phyloP scores from a whole-genome alignment of 2,888 invertebrate species.

The Eupithecia centaureata region DNA sequence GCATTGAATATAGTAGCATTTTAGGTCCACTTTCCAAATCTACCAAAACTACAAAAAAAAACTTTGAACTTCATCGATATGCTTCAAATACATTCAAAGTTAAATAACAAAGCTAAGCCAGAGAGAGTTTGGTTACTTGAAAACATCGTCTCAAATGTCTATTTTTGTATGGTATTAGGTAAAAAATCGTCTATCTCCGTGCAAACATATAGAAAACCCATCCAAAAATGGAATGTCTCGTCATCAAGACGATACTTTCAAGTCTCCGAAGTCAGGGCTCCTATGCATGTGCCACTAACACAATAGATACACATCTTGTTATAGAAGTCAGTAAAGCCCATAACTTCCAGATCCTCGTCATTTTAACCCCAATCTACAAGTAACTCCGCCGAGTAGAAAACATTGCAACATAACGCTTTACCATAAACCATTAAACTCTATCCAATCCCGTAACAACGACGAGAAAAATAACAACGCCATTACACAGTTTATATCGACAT shows the following conservation, averaged over 20 bases:
- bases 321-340: neutral
- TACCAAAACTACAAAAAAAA: too few relatives aligned
- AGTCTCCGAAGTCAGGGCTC: neutral
- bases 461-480: constrained; percentile 67
- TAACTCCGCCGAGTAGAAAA: constrained; percentile 49
- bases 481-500: constrained; percentile 74
- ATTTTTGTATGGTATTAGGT: neutral
- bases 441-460: constrained; percentile 58
- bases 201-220: neutral
- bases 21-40: too few relatives aligned
- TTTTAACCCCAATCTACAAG: constrained; percentile 27
- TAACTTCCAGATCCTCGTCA: neutral
- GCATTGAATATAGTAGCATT: too few relatives aligned
- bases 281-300: neutral
- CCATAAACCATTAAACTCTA: constrained; percentile 61
- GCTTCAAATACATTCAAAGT: too few relatives aligned
- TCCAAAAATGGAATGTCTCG: neutral
- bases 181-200: neutral
- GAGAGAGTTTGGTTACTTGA: neutral
- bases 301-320: neutral
- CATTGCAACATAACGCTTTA: constrained; percentile 54
- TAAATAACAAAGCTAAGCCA: too few relatives aligned
- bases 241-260: neutral
- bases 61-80: too few relatives aligned
- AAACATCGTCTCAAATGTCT: neutral